Conservation (phyloP, 2,888 invertebrate genomes). For the Hemaris fuciformis region DNA sequence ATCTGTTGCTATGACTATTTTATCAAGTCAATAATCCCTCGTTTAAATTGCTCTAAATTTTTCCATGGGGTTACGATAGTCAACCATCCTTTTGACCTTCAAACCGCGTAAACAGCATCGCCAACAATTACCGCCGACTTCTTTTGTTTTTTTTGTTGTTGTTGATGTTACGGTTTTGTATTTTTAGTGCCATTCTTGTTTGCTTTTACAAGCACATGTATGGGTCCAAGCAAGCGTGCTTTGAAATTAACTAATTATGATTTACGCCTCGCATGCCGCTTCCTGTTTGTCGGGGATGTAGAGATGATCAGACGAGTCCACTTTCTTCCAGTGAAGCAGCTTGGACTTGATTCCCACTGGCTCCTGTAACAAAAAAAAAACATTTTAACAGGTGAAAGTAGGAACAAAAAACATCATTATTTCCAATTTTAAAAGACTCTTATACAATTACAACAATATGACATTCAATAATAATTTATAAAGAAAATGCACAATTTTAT, state of each 20-base stretch:
- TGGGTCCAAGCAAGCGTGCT: constrained; percentile 25
- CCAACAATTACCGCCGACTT: background rate
- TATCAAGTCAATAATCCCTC: background rate
- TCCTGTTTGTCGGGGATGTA: constrained; percentile 55
- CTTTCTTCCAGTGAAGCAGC: constrained; percentile 68
- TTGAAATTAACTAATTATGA: constrained; percentile 13
- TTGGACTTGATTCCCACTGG: constrained; percentile 72
- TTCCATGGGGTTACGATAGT: background rate
- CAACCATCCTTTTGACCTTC: constrained; percentile 1
- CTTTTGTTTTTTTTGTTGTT: background rate
- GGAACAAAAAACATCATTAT: no score
- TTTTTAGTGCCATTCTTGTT: background rate
- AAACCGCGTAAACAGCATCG: background rate
- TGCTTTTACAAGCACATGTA: constrained; percentile 13
- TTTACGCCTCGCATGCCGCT: constrained; percentile 42
- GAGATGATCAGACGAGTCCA: constrained; percentile 69
- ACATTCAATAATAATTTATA: no score
- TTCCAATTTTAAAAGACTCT: no score
- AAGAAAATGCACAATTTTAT: no score
- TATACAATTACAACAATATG: no score
- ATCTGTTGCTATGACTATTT: background rate
- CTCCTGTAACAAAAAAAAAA: constrained; percentile 52
- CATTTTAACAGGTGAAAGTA: background rate
- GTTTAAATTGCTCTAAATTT: background rate
- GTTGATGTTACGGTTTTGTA: background rate